Evolutionary conservation across 2,888 invertebrate genomes (phyloP).

Genomic region (Scrobipalpa atriplicella): DNA sequence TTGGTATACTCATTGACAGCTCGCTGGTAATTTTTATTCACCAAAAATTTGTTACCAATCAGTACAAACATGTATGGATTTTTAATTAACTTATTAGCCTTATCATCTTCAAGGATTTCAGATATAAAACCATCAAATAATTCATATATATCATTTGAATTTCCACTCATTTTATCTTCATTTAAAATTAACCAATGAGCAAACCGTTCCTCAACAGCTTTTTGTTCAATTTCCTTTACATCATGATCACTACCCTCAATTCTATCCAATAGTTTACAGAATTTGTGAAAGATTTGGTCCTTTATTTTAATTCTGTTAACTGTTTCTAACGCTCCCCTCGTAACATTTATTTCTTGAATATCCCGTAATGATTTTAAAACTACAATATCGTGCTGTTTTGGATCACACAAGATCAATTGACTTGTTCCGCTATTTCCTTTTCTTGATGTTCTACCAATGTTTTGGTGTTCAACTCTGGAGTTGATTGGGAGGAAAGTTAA

Average conservation of each 20-base stretch:
- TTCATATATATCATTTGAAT: background rate
- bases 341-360: background rate
- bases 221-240: constrained; percentile 20
- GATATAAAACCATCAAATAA: background rate
- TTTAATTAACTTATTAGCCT: constrained; percentile 29
- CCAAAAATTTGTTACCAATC: constrained; percentile 24
- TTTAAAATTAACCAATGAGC: constrained; percentile 31
- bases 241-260: constrained; percentile 25
- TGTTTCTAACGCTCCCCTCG: background rate
- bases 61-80: constrained; percentile 31
- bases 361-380: background rate
- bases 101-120: constrained; percentile 15
- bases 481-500: constrained; percentile 33
- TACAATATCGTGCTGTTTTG: background rate
- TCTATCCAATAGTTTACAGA: constrained; percentile 27
- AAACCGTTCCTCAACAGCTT: constrained; percentile 34
- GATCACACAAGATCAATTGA: background rate
- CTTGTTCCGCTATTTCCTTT: constrained; percentile 34
- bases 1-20: constrained; percentile 30
- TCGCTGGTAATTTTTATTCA: constrained; percentile 7
- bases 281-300: constrained; percentile 31
- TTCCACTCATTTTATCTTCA: background rate
- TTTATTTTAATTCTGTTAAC: constrained; percentile 26
- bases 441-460: constrained; percentile 34
- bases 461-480: constrained; percentile 34